These are phyloP conservation scores for Albula goreensis DNA, from an alignment of 2,113 vertebrate genomes.

Conservation along the genomic window DNA sequence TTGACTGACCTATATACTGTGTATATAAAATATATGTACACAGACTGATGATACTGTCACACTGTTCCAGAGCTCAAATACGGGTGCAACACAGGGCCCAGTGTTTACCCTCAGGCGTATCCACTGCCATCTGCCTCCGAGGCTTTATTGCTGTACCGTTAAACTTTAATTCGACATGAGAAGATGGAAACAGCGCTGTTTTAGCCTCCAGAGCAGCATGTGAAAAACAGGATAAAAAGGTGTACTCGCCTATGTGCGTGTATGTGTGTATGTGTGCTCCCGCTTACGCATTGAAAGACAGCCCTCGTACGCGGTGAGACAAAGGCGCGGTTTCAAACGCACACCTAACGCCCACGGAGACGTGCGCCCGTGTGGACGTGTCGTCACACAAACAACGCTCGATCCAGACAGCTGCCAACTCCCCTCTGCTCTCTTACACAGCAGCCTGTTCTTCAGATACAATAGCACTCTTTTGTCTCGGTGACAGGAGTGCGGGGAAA, in stretches of 20 bases:
- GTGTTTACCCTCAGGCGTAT: not conserved
- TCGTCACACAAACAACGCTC: constrained; percentile 33
- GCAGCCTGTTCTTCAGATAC: not conserved
- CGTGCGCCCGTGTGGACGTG: not conserved
- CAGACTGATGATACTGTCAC: not conserved
- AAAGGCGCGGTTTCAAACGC: constrained; percentile 28
- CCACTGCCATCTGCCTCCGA: not conserved
- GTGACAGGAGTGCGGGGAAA: not conserved
- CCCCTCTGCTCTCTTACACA: not conserved
- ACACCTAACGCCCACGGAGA: constrained; percentile 24
- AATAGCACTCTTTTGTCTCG: not conserved
- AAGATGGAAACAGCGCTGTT: not conserved
- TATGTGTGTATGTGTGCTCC: not conserved
- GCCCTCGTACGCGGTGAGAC: not conserved
- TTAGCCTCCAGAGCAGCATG: not conserved
- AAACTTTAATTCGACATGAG: constrained; percentile 8
- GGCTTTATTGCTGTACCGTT: not conserved
- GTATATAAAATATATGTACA: no score
- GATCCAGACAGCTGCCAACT: constrained; percentile 7
- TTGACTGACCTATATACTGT: no score
- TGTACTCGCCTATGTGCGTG: not conserved
- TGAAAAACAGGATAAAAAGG: not conserved
- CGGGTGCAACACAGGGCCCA: not conserved
- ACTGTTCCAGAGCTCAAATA: not conserved
- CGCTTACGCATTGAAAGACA: not conserved